phyloP scores from a whole-genome alignment of 1,140 invertebrate genomes.

The Geopemphigus sp. region DNA sequence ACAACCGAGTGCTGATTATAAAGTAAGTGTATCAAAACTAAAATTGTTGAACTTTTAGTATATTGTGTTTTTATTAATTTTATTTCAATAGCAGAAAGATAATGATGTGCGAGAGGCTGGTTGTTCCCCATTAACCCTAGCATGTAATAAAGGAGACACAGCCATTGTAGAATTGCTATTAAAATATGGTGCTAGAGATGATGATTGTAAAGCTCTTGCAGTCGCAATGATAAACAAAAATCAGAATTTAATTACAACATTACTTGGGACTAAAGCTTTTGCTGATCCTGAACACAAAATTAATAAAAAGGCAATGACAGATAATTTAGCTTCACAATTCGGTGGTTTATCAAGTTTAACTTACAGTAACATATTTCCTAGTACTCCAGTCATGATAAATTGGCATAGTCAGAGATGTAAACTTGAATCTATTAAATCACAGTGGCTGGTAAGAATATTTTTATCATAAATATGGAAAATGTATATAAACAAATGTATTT shows the following conservation, averaged over 20 bases:
- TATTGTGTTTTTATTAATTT: background rate
- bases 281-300: slow-evolving; percentile 83
- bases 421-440: slow-evolving; percentile 67
- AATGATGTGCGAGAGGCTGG: slow-evolving; percentile 40
- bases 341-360: slow-evolving; percentile 65
- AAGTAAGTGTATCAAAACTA: background rate
- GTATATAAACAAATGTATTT: background rate
- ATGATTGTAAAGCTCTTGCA: slow-evolving; percentile 76
- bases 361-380: slow-evolving; percentile 79
- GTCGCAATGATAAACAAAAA: slow-evolving; percentile 67
- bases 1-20: slow-evolving; percentile 39
- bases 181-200: slow-evolving; percentile 81
- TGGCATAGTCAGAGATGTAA: slow-evolving; percentile 85
- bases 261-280: slow-evolving; percentile 76
- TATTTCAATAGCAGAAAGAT: slow-evolving; percentile 29
- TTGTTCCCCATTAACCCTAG: slow-evolving; percentile 67
- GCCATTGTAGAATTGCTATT: slow-evolving; percentile 74
- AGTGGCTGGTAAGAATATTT: slow-evolving; percentile 69
- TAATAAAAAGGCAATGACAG: slow-evolving; percentile 79
- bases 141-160: slow-evolving; percentile 66
- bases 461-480: background rate
- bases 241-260: slow-evolving; percentile 69
- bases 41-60: background rate
- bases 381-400: slow-evolving; percentile 85
- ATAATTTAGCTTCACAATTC: slow-evolving; percentile 62